These are phyloP conservation scores for Podocnemis expansa DNA, from an alignment of 2,113 vertebrate genomes.

Conservation along the genomic window DNA sequence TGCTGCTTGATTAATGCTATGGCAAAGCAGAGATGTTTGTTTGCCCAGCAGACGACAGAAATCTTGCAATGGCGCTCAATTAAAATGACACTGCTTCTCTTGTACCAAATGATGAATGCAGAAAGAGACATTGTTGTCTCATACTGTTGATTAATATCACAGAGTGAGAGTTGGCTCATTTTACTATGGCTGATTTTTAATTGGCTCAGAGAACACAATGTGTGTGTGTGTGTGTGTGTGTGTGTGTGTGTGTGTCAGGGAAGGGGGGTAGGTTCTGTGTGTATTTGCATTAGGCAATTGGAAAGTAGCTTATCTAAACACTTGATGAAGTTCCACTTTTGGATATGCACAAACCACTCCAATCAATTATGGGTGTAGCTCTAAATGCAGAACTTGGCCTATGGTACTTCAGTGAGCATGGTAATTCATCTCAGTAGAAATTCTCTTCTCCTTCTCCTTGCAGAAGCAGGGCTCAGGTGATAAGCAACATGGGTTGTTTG, in stretches of 20 bases:
- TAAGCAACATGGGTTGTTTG: background rate
- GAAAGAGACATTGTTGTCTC: background rate
- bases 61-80: background rate
- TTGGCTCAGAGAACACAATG: background rate
- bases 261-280: no score
- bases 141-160: background rate
- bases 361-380: background rate
- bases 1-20: background rate
- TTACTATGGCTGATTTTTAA: background rate
- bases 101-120: background rate
- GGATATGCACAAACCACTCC: background rate
- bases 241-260: no score
- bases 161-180: background rate
- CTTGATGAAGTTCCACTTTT: background rate
- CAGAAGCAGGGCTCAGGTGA: background rate
- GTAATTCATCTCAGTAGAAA: background rate
- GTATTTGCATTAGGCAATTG: accelerated
- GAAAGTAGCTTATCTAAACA: background rate
- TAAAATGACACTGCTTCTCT: background rate
- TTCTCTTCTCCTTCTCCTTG: background rate
- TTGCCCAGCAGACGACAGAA: background rate
- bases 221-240: no score
- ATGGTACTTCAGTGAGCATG: background rate
- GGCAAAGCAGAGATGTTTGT: background rate
- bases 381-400: background rate